phyloP scores from a whole-genome alignment of 1,140 invertebrate genomes.

The Tribolium madens region DNA sequence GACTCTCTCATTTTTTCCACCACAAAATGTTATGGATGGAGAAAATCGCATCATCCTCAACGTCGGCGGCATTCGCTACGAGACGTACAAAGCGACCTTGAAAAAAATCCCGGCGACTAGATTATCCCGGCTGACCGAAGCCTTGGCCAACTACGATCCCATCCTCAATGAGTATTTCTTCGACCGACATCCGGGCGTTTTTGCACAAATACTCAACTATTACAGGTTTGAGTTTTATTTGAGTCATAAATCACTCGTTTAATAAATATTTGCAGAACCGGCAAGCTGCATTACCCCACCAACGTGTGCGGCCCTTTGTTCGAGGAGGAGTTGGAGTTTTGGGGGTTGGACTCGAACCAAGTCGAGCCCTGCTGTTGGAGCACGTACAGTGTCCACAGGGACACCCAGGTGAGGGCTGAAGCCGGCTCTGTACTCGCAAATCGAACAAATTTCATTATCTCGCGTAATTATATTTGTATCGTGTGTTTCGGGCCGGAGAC shows the following conservation, averaged over 20 bases:
- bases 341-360: constrained; percentile 95
- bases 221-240: constrained; percentile 73
- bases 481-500: too few species aligned
- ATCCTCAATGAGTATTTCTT: constrained; percentile 99
- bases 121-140: constrained; percentile 88
- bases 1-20: too few species aligned
- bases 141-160: constrained; percentile 94
- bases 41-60: constrained; percentile 98
- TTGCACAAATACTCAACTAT: constrained; percentile 93
- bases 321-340: constrained; percentile 97
- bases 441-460: not conserved
- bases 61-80: constrained; percentile 97
- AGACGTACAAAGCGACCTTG: constrained; percentile 93
- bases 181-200: constrained; percentile 97
- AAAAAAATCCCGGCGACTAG: constrained; percentile 96
- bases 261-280: constrained; percentile 77
- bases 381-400: constrained; percentile 80
- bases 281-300: constrained; percentile 98
- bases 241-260: not conserved
- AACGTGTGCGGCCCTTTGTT: constrained; percentile 98
- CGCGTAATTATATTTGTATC: not conserved
- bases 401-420: constrained; percentile 80
- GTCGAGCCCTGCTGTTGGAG: constrained; percentile 99
- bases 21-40: constrained; percentile 78
- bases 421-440: not conserved